These are phyloP conservation scores for Zygogramma bicolorata DNA, from an alignment of 2,888 invertebrate genomes.

Conservation along the genomic window DNA sequence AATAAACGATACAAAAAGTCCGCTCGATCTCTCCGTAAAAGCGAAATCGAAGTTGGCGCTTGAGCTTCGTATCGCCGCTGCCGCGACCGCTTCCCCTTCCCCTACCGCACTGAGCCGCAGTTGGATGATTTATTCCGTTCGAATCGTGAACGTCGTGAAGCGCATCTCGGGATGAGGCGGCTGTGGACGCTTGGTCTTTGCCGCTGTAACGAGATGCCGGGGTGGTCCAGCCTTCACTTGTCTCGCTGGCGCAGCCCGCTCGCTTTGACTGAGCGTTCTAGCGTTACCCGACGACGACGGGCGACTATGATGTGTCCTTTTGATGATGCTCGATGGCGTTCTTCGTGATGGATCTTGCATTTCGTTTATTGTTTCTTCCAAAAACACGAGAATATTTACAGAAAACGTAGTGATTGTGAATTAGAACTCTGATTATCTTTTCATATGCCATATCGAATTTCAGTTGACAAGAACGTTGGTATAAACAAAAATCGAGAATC, in stretches of 20 bases:
- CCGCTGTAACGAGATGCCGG: conserved; percentile 64
- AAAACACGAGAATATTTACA: background rate
- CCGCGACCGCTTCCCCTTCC: conserved; percentile 2
- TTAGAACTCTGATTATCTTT: no score
- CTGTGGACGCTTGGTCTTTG: conserved; percentile 46
- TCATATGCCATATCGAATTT: no score
- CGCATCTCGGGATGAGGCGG: conserved; percentile 51
- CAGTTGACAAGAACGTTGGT: no score
- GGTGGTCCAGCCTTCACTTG: conserved; percentile 65
- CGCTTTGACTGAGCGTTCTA: conserved; percentile 19
- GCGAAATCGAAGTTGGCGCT: conserved; percentile 18
- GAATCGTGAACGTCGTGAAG: conserved; percentile 56
- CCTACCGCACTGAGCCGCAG: conserved; percentile 15
- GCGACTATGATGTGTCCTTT: conserved; percentile 18
- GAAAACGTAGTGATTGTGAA: no score
- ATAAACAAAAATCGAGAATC: no score
- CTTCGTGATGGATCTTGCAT: background rate
- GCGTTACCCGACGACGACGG: conserved; percentile 14
- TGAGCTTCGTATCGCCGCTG: background rate
- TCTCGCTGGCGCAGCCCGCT: conserved; percentile 45
- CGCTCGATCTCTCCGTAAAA: background rate
- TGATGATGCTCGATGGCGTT: conserved; percentile 2
- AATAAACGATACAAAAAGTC: conserved; percentile 6
- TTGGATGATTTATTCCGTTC: conserved; percentile 56
- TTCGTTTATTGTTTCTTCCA: conserved; percentile 4